Base-by-base conservation (phyloP, 2,888 invertebrate species). In the Ligdia adustata region DNA sequence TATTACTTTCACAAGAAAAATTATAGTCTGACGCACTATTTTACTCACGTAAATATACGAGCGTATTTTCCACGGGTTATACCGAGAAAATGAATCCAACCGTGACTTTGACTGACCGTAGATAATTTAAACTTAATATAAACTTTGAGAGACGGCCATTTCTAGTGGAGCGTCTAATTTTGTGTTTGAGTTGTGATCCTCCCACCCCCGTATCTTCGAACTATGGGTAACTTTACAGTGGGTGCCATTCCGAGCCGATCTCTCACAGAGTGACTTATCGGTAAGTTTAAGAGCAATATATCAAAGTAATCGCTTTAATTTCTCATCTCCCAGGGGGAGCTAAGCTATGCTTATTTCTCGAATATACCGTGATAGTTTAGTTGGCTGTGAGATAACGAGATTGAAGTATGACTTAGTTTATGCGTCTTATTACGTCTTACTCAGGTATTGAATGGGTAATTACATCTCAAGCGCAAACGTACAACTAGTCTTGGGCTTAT, bases 221-320 rank as follows among this genome's bases (percentile, higher is more conserved):
- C 84, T 72, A 81, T 79, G 79, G 83, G 79, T 83, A 87, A 87
- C 81, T 86, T 86, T 79, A 80, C 82, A 83, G 75, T 68, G 81
- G 75, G 78, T 82, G 81, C 85, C 85, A 80, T 83, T 86, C 75
- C 80, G 77, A 79, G 78, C 80, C 85, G 82, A 87, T 83, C 83
- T 79, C 81, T 79, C 79, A 56, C 60, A 70, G 76, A 74, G 75
- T 88, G 87, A 89, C 86, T 89, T 90, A 90, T 88, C 85, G 87
- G 83, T 71, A 84, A 88, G 79, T 89, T 87, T 83, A 82, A 83
- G 75, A 71, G 78, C 77, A 68, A 89, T 90, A 86, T 87, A 87
- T 90, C 89, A 89, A 82, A 81, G 86, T 88, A 87, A 90, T 88
- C 82, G 86, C 77, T 83, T 89, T 87, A 90, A 88, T 90, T 88